Evolutionary conservation across 2,797 vertebrate genomes (phyloP).

Genomic region (Etheostoma perlongum): DNA sequence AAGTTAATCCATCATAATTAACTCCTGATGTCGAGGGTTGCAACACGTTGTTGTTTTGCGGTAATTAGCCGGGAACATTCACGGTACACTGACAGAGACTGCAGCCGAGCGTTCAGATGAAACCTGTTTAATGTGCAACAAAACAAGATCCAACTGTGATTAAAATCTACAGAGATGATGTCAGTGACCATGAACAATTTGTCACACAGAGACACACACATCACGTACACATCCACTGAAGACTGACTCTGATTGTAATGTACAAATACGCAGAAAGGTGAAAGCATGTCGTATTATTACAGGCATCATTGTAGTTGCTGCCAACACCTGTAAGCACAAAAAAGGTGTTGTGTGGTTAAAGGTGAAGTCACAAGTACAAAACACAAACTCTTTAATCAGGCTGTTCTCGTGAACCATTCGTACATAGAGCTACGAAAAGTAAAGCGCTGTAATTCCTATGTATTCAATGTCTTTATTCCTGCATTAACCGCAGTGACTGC

Average conservation of each 20-base stretch:
- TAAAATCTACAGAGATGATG: neutral
- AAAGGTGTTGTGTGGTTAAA: neutral
- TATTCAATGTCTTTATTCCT: no score
- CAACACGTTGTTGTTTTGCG: conserved; percentile 27
- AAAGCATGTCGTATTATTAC: neutral
- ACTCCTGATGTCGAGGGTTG: conserved; percentile 2
- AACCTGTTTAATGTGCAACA: conserved; percentile 22
- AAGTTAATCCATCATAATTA: neutral
- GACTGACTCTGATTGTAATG: neutral
- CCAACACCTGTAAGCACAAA: neutral
- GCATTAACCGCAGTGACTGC: no score
- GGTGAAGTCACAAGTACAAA: no score
- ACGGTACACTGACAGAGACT: conserved; percentile 42
- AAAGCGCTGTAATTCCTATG: no score
- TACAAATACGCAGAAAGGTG: neutral
- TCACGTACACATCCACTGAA: neutral
- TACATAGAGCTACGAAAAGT: no score
- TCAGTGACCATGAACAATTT: neutral
- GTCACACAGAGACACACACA: neutral
- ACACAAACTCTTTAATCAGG: no score
- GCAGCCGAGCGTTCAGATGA: conserved; percentile 43
- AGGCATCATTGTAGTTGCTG: neutral
- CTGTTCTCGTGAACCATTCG: no score
- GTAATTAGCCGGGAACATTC: conserved; percentile 17
- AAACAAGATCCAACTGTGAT: neutral